Percentiles rank a stretch among this genome's conserved stretches.
phyloP scores from a whole-genome alignment of 2,797 vertebrate species.

The Parambassis ranga region DNA sequence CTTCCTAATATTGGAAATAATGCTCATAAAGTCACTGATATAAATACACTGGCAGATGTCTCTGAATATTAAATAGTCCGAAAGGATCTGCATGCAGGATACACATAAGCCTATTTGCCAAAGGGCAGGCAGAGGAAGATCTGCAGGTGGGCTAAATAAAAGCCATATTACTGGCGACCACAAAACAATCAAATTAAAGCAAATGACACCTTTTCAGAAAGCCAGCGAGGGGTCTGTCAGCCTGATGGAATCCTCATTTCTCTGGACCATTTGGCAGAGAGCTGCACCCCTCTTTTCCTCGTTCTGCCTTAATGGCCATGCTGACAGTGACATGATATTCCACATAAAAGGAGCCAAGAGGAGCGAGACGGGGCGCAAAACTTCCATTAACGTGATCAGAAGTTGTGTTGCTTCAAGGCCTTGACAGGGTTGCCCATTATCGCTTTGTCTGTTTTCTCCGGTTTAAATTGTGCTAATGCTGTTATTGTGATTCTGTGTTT shows the following conservation, averaged over 20 bases:
- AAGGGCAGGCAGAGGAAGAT: slow-evolving; percentile 37
- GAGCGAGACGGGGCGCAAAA: slow-evolving; percentile 52
- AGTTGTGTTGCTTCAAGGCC: slow-evolving; percentile 63
- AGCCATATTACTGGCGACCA: slow-evolving; percentile 70
- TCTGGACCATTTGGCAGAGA: slow-evolving; percentile 77
- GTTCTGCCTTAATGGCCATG: slow-evolving; percentile 71
- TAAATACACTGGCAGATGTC: slow-evolving; percentile 7
- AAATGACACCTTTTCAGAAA: slow-evolving; percentile 81
- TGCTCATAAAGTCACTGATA: not conserved
- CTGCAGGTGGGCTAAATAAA: slow-evolving; percentile 76
- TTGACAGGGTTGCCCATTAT: slow-evolving; percentile 54
- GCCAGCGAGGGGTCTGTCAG: slow-evolving; percentile 74
- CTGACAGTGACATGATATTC: slow-evolving; percentile 76
- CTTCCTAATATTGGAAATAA: not conserved
- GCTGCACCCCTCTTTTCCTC: slow-evolving; percentile 53
- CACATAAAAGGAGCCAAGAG: slow-evolving; percentile 67
- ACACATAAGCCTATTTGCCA: slow-evolving; percentile 35
- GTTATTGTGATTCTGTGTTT: slow-evolving; percentile 7
- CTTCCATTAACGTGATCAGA: slow-evolving; percentile 70
- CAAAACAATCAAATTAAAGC: slow-evolving; percentile 81
- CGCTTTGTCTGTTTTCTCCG: slow-evolving; percentile 13
- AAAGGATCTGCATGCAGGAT: slow-evolving; percentile 34
- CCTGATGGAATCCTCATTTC: slow-evolving; percentile 78
- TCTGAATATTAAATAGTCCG: slow-evolving; percentile 29
- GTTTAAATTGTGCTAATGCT: slow-evolving; percentile 45